phyloP scores from a whole-genome alignment of 2,888 invertebrate genomes.

The Lypha dubia region DNA sequence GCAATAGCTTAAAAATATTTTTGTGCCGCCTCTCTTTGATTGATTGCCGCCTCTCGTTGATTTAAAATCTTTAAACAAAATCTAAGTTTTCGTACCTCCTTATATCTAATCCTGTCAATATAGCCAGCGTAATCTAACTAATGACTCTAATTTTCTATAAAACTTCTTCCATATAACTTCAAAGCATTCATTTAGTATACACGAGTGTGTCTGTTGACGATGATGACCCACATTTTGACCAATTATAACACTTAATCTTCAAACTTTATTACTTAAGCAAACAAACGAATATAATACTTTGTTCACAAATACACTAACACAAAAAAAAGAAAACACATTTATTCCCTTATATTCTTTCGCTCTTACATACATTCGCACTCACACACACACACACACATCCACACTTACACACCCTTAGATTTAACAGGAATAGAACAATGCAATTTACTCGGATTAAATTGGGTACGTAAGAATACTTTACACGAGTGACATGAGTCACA shows the following conservation, averaged over 20 bases:
- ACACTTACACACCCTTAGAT: too few relatives aligned
- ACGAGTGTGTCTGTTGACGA: not conserved
- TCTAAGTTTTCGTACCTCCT: not conserved
- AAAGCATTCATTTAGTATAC: constrained; percentile 9
- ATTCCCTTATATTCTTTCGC: not conserved
- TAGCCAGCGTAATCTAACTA: constrained; percentile 8
- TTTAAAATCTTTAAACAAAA: too few relatives aligned
- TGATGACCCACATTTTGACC: constrained; percentile 56
- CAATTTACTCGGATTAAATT: constrained; percentile 41
- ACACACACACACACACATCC: too few relatives aligned
- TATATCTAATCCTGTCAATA: constrained; percentile 17
- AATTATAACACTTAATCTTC: constrained; percentile 55
- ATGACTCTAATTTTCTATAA: constrained; percentile 3
- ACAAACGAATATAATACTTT: constrained; percentile 40
- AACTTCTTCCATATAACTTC: not conserved
- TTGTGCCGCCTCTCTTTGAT: too few relatives aligned
- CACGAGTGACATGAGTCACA: constrained; percentile 40
- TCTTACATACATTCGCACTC: too few relatives aligned
- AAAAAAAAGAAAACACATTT: not conserved
- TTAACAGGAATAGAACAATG: constrained; percentile 11
- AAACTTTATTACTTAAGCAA: constrained; percentile 48
- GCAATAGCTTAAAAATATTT: too few relatives aligned
- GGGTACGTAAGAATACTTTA: constrained; percentile 28
- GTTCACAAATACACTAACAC: not conserved
- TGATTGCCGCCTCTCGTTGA: too few relatives aligned